Conservation (phyloP, 1,140 invertebrate species). For the Phenacoccus solenopsis region DNA sequence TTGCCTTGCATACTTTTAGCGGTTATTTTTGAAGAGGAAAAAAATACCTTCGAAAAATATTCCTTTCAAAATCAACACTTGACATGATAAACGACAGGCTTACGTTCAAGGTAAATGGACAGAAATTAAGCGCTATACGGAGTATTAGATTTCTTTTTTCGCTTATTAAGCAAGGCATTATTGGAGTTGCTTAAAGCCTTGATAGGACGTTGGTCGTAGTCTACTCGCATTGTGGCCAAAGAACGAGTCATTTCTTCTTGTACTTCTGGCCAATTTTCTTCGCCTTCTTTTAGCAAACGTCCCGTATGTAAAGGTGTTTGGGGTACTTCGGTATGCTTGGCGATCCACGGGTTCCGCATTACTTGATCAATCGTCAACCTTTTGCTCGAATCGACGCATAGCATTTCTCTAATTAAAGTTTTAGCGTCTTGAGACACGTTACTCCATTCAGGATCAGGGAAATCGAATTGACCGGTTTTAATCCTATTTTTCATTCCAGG, state of each 20-base stretch:
- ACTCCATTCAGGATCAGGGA: slow-evolving; percentile 91
- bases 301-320: slow-evolving; percentile 86
- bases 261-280: slow-evolving; percentile 88
- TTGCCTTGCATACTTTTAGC: no score
- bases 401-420: slow-evolving; percentile 83
- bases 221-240: slow-evolving; percentile 89
- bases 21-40: no score
- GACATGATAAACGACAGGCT: not conserved
- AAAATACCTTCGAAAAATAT: no score
- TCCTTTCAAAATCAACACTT: no score
- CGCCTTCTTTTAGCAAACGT: slow-evolving; percentile 72
- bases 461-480: slow-evolving; percentile 89
- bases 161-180: slow-evolving; percentile 79
- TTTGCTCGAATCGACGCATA: slow-evolving; percentile 83
- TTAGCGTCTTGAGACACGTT: slow-evolving; percentile 89
- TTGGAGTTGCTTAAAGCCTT: slow-evolving; percentile 82
- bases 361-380: slow-evolving; percentile 83
- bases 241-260: slow-evolving; percentile 98
- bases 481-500: slow-evolving; percentile 99
- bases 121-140: not conserved
- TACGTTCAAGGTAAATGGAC: not conserved
- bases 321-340: slow-evolving; percentile 77
- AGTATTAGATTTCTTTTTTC: slow-evolving; percentile 44
- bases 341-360: slow-evolving; percentile 79
- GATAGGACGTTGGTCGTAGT: slow-evolving; percentile 79